Conservation (phyloP, 2,797 vertebrate species). For the Cryptoprocta ferox region DNA sequence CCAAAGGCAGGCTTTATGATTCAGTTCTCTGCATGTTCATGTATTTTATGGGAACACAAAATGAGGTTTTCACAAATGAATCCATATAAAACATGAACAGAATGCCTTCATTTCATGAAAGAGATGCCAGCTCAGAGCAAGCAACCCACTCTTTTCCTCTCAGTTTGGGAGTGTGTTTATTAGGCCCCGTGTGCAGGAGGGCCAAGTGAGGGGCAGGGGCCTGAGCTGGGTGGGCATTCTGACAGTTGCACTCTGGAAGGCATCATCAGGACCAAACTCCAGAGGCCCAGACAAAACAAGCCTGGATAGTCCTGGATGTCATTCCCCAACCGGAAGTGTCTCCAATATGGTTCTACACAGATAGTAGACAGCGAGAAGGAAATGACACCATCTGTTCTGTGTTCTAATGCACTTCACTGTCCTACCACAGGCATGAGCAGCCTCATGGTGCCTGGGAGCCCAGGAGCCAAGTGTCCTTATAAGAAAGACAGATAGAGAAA, state of each 20-base stretch:
- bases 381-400: slow-evolving; percentile 57
- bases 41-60: slow-evolving; percentile 76
- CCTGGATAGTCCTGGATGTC: slow-evolving; percentile 81
- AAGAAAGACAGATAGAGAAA: neutral
- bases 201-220: slow-evolving; percentile 64
- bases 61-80: slow-evolving; percentile 74
- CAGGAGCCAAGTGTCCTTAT: neutral
- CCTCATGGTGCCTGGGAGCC: slow-evolving; percentile 27
- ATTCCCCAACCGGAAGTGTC: slow-evolving; percentile 85
- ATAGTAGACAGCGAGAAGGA: slow-evolving; percentile 80
- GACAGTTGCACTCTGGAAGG: slow-evolving; percentile 80
- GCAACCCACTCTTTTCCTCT: neutral
- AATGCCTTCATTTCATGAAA: slow-evolving; percentile 52
- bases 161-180: slow-evolving; percentile 32
- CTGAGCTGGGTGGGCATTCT: slow-evolving; percentile 77
- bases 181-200: slow-evolving; percentile 20
- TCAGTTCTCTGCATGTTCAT: slow-evolving; percentile 61
- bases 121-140: slow-evolving; percentile 54
- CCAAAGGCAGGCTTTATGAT: slow-evolving; percentile 74
- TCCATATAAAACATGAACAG: slow-evolving; percentile 64
- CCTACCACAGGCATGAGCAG: slow-evolving; percentile 63
- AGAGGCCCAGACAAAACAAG: slow-evolving; percentile 86
- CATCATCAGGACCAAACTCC: slow-evolving; percentile 83
- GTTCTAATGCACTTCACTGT: slow-evolving; percentile 62
- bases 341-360: slow-evolving; percentile 81